These are phyloP conservation scores for Megaleporinus macrocephalus DNA, from an alignment of 2,113 vertebrate genomes.

Conservation along the genomic window DNA sequence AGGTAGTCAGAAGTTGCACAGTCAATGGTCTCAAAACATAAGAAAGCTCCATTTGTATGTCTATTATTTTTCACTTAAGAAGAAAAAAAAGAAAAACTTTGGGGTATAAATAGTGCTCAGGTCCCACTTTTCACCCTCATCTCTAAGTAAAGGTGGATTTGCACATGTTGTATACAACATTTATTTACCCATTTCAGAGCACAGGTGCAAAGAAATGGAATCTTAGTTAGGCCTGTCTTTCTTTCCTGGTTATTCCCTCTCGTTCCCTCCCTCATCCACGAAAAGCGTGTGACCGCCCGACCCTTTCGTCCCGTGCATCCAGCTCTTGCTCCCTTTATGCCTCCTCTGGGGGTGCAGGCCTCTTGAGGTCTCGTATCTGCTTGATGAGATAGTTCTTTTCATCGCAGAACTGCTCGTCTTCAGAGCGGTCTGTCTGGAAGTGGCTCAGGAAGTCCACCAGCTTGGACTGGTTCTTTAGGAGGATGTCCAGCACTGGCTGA, in stretches of 20 bases:
- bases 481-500: constrained; percentile 95
- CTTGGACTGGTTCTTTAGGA: constrained; percentile 97
- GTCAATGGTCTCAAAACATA: constrained; percentile 24
- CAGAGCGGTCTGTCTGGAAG: constrained; percentile 93
- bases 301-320: constrained; percentile 25
- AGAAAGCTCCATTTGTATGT: constrained; percentile 12
- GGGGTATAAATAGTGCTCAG: constrained; percentile 21
- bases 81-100: background rate
- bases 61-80: background rate
- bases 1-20: constrained; percentile 7
- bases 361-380: constrained; percentile 96
- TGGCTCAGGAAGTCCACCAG: constrained; percentile 96
- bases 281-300: constrained; percentile 53
- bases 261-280: constrained; percentile 48
- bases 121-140: constrained; percentile 10
- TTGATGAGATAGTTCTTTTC: constrained; percentile 99
- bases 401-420: constrained; percentile 95
- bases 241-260: constrained; percentile 37
- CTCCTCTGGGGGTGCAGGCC: constrained; percentile 74
- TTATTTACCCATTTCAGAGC: constrained; percentile 21
- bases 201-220: constrained; percentile 21
- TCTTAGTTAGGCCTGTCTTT: constrained; percentile 22
- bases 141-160: constrained; percentile 25
- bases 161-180: constrained; percentile 22
- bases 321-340: constrained; percentile 55